phyloP scores from a whole-genome alignment of 1,140 invertebrate species.

The Mizuhopecten yessoensis region DNA sequence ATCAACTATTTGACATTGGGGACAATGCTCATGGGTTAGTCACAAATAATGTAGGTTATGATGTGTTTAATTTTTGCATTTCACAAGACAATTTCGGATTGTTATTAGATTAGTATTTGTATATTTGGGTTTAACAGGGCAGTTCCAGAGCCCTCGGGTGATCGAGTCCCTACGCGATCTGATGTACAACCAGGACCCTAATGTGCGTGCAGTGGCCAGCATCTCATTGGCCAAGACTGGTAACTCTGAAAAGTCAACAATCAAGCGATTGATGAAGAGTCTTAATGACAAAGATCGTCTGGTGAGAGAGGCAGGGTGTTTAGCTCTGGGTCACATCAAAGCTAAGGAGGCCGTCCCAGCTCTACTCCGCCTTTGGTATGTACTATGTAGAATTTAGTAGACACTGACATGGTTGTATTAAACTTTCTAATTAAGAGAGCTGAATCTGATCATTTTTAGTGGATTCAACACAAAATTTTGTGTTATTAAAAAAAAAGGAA shows the following conservation, averaged over 20 bases:
- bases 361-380: conserved; percentile 76
- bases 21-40: too few species aligned
- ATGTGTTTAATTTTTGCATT: too few species aligned
- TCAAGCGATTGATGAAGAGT: conserved; percentile 67
- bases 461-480: too few species aligned
- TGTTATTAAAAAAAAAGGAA: too few species aligned
- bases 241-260: conserved; percentile 64
- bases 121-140: conserved; percentile 65
- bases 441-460: too few species aligned
- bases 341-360: conserved; percentile 71
- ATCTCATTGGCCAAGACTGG: conserved; percentile 73
- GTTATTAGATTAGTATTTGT: too few species aligned
- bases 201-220: conserved; percentile 72
- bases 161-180: conserved; percentile 73
- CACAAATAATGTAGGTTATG: too few species aligned
- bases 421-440: too few species aligned
- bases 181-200: conserved; percentile 70
- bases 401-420: too few species aligned
- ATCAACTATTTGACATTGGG: too few species aligned
- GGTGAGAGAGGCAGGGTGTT: conserved; percentile 75
- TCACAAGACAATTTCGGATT: too few species aligned
- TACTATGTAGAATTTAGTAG: too few species aligned
- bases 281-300: conserved; percentile 76
- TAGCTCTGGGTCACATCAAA: conserved; percentile 75
- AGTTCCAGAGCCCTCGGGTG: conserved; percentile 74